Percentiles rank a stretch among this genome's conserved stretches.
Evolutionary conservation across 1,140 invertebrate species (phyloP).

Genomic region (Sarcophaga peregrina): DNA sequence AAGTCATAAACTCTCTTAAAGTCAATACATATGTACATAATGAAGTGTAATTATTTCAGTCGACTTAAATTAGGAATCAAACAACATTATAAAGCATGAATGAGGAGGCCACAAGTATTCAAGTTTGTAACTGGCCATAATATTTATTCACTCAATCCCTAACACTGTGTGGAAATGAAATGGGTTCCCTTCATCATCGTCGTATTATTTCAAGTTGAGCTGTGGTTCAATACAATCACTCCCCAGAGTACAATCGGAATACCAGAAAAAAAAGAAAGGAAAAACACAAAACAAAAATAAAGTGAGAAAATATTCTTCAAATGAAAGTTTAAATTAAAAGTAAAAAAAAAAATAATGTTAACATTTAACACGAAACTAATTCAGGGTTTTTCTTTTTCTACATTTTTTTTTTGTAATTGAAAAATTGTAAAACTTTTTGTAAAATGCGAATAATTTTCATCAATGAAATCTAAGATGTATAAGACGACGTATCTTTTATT

Average conservation of each 20-base stretch:
- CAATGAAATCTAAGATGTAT: not conserved
- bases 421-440: not conserved
- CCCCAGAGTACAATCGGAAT: slow-evolving; percentile 36
- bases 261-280: not conserved
- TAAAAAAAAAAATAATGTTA: slow-evolving; percentile 13
- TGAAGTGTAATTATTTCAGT: not conserved
- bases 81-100: not conserved
- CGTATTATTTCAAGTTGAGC: slow-evolving; percentile 26
- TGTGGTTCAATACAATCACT: slow-evolving; percentile 38
- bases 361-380: slow-evolving; percentile 10
- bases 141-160: not conserved
- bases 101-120: too few species aligned
- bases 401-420: not conserved
- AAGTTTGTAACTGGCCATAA: too few species aligned
- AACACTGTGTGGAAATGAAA: not conserved
- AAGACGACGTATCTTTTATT: not conserved
- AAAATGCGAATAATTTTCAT: not conserved
- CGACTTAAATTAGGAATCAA: not conserved
- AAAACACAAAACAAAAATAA: slow-evolving; percentile 18
- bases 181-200: slow-evolving; percentile 4
- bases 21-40: too few species aligned
- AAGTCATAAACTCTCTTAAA: too few species aligned
- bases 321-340: slow-evolving; percentile 17
- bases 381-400: too few species aligned
- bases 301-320: not conserved